phyloP scores from a whole-genome alignment of 1,140 invertebrate species.

The Papilio polyxenes region DNA sequence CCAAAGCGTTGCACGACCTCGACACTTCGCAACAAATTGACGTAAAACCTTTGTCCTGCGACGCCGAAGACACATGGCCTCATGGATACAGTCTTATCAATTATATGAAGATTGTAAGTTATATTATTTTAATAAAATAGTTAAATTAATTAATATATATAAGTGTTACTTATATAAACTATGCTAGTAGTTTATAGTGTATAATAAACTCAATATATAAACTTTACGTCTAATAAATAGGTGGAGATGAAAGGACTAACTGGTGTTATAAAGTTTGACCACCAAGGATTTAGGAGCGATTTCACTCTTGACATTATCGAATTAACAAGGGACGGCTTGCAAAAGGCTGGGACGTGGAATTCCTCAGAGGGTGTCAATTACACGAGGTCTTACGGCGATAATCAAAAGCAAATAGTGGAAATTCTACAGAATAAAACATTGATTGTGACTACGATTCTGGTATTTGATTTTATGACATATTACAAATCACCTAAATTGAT shows the following conservation, averaged over 20 bases:
- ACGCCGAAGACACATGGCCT: constrained; percentile 94
- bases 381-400: constrained; percentile 91
- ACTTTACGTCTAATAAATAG: constrained; percentile 77
- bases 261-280: constrained; percentile 96
- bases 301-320: constrained; percentile 95
- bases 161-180: background rate
- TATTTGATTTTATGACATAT: constrained; percentile 78
- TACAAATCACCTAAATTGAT: constrained; percentile 34
- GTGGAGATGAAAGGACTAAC: constrained; percentile 95
- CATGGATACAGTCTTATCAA: constrained; percentile 97
- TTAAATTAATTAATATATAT: constrained; percentile 20
- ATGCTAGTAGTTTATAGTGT: background rate
- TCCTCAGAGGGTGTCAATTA: constrained; percentile 94
- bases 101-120: constrained; percentile 97
- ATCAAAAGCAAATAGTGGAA: constrained; percentile 91
- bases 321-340: constrained; percentile 88
- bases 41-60: constrained; percentile 93
- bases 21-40: constrained; percentile 95
- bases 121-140: constrained; percentile 35
- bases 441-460: constrained; percentile 94
- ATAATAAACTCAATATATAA: background rate
- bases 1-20: constrained; percentile 94
- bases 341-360: constrained; percentile 94
- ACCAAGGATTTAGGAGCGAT: constrained; percentile 95
- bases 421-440: constrained; percentile 96